A percentile compares a stretch with the other conserved stretches of the same genome.
Evolutionary conservation across 2,113 vertebrate species (phyloP).

Genomic region (Daphoenositta chrysoptera): DNA sequence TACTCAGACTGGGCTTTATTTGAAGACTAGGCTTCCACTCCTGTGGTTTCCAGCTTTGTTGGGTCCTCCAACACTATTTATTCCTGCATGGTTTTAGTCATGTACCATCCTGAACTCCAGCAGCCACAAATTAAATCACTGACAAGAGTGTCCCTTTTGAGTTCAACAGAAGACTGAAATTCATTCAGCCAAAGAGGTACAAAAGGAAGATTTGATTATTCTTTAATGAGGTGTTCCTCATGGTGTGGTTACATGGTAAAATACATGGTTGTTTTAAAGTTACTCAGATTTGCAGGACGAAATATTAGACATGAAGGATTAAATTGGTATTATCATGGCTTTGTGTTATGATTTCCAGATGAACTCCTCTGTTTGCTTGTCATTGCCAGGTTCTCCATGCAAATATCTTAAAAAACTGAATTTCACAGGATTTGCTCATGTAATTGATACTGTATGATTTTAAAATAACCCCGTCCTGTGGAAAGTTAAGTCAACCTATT

Average conservation of each 20-base stretch:
- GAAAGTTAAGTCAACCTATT: not conserved
- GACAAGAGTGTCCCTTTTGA: not conserved
- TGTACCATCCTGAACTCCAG: accelerated
- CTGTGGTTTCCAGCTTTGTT: not conserved
- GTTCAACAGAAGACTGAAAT: not conserved
- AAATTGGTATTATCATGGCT: not conserved
- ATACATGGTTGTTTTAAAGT: not conserved
- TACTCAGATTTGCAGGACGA: not conserved
- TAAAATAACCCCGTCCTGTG: not conserved
- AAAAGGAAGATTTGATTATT: not conserved
- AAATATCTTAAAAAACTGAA: not conserved
- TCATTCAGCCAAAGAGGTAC: not conserved
- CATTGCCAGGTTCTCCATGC: not conserved
- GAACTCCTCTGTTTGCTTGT: not conserved
- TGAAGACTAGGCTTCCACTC: not conserved
- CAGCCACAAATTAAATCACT: not conserved
- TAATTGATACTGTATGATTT: not conserved
- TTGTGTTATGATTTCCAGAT: not conserved
- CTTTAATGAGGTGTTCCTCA: not conserved
- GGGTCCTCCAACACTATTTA: not conserved
- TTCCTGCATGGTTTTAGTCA: not conserved
- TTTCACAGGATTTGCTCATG: not conserved
- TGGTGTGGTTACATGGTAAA: not conserved
- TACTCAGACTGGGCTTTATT: not conserved
- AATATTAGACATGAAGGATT: not conserved